A percentile compares a stretch with the other conserved stretches of the same genome.
Conservation (phyloP, 2,888 invertebrate genomes). For the Sphaerophoria rueppellii region DNA sequence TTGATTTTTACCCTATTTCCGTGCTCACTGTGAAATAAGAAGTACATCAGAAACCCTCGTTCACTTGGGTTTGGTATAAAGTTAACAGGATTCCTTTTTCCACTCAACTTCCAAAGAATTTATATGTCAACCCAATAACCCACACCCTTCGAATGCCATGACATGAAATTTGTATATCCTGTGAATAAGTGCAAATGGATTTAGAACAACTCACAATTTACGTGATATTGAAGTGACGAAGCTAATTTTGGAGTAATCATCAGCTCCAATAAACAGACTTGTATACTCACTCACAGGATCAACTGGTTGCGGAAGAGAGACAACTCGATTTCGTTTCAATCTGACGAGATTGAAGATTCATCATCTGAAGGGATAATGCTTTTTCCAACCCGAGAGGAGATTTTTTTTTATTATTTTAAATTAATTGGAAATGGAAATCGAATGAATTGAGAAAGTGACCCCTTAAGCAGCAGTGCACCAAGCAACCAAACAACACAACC, state of each 20-base stretch:
- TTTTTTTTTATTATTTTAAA: conserved; percentile 32
- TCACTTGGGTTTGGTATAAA: conserved; percentile 3
- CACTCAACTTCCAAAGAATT: conserved; percentile 11
- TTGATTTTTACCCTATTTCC: conserved; percentile 14
- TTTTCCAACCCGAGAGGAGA: conserved; percentile 41
- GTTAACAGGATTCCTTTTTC: conserved; percentile 30
- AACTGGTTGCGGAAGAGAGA: conserved; percentile 10
- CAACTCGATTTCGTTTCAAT: background rate
- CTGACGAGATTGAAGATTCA: background rate
- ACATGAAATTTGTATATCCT: background rate
- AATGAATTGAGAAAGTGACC: conserved; percentile 16
- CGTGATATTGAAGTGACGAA: conserved; percentile 52
- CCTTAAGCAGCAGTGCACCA: conserved; percentile 9
- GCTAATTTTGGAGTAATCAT: conserved; percentile 58
- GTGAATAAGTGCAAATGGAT: background rate
- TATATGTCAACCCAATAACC: conserved; percentile 11
- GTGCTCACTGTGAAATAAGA: conserved; percentile 1
- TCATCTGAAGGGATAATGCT: background rate
- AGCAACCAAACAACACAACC: background rate
- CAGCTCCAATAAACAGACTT: conserved; percentile 23
- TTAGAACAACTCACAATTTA: conserved; percentile 30
- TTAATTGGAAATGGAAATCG: conserved; percentile 56
- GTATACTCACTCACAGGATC: background rate
- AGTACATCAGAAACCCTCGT: conserved; percentile 5
- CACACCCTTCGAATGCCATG: conserved; percentile 9